Percentiles rank a stretch among this genome's conserved stretches.
phyloP scores from a whole-genome alignment of 2,113 vertebrate species.

The Ancistrus triradiatus region DNA sequence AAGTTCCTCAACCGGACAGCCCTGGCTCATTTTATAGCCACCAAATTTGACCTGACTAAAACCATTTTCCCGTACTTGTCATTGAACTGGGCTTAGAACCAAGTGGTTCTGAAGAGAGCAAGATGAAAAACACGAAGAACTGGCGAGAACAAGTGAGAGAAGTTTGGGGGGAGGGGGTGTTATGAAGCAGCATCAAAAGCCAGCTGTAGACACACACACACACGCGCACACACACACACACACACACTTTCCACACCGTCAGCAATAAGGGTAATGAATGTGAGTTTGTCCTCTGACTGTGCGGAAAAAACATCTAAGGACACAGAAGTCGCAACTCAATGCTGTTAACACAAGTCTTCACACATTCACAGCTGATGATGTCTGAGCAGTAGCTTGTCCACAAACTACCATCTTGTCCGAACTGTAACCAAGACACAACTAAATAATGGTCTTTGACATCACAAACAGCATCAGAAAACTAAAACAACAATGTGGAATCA shows the following conservation, averaged over 20 bases:
- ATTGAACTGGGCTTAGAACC: no score
- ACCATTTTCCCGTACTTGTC: no score
- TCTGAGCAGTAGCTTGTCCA: no score
- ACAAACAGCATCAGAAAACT: no score
- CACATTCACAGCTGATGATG: no score
- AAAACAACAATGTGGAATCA: no score
- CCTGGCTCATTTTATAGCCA: no score
- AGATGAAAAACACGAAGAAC: conserved; percentile 5
- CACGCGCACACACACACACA: conserved; percentile 1
- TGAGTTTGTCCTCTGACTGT: conserved; percentile 34
- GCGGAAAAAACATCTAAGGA: conserved; percentile 31
- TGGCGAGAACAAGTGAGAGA: conserved; percentile 1
- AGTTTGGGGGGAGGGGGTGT: neutral
- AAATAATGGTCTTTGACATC: no score
- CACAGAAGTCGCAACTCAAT: conserved; percentile 14
- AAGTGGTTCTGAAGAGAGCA: conserved; percentile 2
- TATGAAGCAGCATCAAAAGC: conserved; percentile 4
- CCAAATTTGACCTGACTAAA: no score
- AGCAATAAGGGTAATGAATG: conserved; percentile 38
- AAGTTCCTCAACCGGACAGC: no score
- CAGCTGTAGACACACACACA: conserved; percentile 8
- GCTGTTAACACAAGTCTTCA: conserved; percentile 2
- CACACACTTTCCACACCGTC: conserved; percentile 34
- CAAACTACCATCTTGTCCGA: no score
- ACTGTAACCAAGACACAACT: no score